Base-by-base conservation (phyloP, 2,113 vertebrate species). In the Fregata magnificens region DNA sequence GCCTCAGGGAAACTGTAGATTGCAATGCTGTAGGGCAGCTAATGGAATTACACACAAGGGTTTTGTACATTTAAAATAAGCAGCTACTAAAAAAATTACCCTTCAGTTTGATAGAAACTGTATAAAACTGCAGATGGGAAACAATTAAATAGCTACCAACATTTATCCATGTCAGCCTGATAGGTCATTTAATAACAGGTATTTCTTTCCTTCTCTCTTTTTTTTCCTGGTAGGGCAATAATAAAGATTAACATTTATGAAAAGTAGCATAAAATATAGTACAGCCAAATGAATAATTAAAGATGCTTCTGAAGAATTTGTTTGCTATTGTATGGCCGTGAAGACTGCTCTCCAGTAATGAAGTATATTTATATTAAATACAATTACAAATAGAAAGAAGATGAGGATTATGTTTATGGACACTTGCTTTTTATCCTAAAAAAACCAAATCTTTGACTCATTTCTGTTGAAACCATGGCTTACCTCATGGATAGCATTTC, bases 61-160 rank as follows among this genome's bases (percentile, higher is more conserved):
- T 99, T 99, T 99, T 98, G 98, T 99, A 99, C 99, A 99, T 99
- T 99, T 98, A 99, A 99, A 99, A 99, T 99, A 99, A 99, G 99
- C 99, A 99, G 98, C 98, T 98, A 97, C 98, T 97, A 97, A 98
- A 98, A 98, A 98, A 98, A 98, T 98, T 96, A 98, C 98, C 98
- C 95, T 98, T 98, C 98, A 98, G 98, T 98, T 98, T 98, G 98
- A 98, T 98, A 98, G 98, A 98, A 98, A 98, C 98, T 97, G 97
- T 97, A 97, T 98, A 98, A 98, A 98, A 98, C 97, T 98, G 98
- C 94, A 98, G 98, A 98, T 97, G 96, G 97, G 96, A 98, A 98
- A 98, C 97, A 98, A 98, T 98, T 98, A 98, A 98, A 98, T 97
- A 82, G 94, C 97, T 97, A 93, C 95, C 97, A 96, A 97, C 96